Conservation (phyloP, 2,113 vertebrate species). For the Diadophis punctatus region DNA sequence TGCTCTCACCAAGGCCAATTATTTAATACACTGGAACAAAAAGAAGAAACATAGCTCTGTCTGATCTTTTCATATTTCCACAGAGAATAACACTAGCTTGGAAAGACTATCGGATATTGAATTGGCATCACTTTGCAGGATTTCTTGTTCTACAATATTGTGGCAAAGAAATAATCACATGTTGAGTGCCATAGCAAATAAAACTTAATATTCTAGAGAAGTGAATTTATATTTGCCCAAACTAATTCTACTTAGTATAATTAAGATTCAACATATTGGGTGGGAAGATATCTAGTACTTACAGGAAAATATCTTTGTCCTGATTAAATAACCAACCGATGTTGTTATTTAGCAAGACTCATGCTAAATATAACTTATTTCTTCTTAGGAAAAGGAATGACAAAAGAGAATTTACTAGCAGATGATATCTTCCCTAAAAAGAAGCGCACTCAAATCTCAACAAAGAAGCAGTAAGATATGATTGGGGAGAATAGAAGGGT, state of each 20-base stretch:
- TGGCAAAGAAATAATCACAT: background rate
- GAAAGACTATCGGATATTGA: background rate
- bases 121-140: slow-evolving; percentile 1
- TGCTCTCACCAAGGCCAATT: background rate
- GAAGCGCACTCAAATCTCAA: background rate
- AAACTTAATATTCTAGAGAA: slow-evolving; percentile 12
- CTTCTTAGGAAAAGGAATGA: background rate
- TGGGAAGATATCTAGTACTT: background rate
- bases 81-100: background rate
- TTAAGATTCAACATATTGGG: background rate
- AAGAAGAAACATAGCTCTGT: background rate
- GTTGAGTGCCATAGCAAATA: background rate
- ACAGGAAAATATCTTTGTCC: slow-evolving; percentile 24
- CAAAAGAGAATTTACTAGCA: background rate
- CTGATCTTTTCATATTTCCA: background rate
- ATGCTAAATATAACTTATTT: background rate
- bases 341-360: background rate
- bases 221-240: slow-evolving; percentile 1
- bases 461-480: background rate
- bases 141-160: background rate
- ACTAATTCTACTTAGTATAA: slow-evolving; percentile 19
- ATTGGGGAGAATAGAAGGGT: background rate
- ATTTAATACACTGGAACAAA: background rate
- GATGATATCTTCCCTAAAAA: background rate
- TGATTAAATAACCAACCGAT: slow-evolving; percentile 19